These are phyloP conservation scores for Polydrusus pterygomalis DNA, from an alignment of 2,888 invertebrate genomes.

Conservation along the genomic window DNA sequence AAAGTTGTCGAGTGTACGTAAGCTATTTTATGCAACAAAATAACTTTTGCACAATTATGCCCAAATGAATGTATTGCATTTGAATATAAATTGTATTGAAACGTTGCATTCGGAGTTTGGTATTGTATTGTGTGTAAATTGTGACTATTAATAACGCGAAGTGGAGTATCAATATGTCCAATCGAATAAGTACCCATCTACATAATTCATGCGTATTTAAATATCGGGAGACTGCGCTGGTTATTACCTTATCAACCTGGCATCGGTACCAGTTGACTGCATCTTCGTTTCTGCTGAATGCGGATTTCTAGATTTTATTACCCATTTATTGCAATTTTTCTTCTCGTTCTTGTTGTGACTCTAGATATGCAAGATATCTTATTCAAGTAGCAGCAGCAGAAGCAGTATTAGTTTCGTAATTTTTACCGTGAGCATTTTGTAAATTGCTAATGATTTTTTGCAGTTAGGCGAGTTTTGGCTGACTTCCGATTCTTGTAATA, in stretches of 20 bases:
- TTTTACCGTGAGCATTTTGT: background rate
- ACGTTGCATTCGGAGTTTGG: slow-evolving; percentile 66
- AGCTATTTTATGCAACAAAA: slow-evolving; percentile 53
- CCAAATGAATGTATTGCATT: slow-evolving; percentile 69
- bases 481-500: too few relatives aligned
- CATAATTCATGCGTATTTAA: slow-evolving; percentile 73
- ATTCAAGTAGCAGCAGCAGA: too few relatives aligned
- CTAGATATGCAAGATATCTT: too few relatives aligned
- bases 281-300: slow-evolving; percentile 50
- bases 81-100: slow-evolving; percentile 72
- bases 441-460: too few relatives aligned
- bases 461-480: too few relatives aligned
- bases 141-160: slow-evolving; percentile 72
- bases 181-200: slow-evolving; percentile 72
- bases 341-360: slow-evolving; percentile 1
- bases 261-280: slow-evolving; percentile 62
- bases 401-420: too few relatives aligned
- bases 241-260: slow-evolving; percentile 72
- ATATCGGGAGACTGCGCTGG: slow-evolving; percentile 68
- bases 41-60: slow-evolving; percentile 63
- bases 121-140: slow-evolving; percentile 72
- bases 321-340: slow-evolving; percentile 32
- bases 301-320: slow-evolving; percentile 46
- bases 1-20: slow-evolving; percentile 41
- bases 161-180: slow-evolving; percentile 73